Base-by-base conservation (phyloP, 2,797 vertebrate genomes). In the Phrynocephalus vlangalii region DNA sequence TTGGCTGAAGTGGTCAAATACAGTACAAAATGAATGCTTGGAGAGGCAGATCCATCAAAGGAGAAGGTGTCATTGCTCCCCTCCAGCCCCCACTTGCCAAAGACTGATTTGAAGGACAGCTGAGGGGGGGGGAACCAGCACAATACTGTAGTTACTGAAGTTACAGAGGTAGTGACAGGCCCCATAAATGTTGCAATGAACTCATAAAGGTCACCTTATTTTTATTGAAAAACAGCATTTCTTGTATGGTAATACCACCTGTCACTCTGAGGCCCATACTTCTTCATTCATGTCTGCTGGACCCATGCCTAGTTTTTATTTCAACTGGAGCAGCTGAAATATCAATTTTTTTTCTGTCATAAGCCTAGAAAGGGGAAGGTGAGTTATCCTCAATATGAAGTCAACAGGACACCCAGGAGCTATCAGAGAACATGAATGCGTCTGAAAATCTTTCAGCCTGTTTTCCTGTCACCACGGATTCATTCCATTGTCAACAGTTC, bases 301-400 rank as follows among this genome's bases (percentile, higher is more conserved):
- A 11, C 33, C 73, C 73, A 66, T 28, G n/a, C 60, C 20, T 80
- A 78, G 22, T 68, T 68, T 30, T 26, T 88, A 89, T 89, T 77
- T 85, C 68, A 72, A 72, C 80, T 86, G 22, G 48, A 85, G 20
- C 76, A 1, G 11, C n/a, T 8, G 88, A 78, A 91, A 80, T 91
- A 86, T 77, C 75, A 93, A 30, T 71, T 92, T 92, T 68, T 86
- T 90, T 91, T 71, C 82, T 78, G 87, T 38, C 15, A 88, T 20
- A 28, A 88, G 28, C 60, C 79, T 63, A 72, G 26, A n/a, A 78
- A 66, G 76, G 4, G 6, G 22, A 89, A 92, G 44, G 82, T 20
- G 86, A 84, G 22, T 77, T 48, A 70, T 48, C 26, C 48, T 71
- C 24, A 79, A 86, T 90, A 91, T 86, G 79, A 60, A 70, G 83